Percentiles rank a stretch among this genome's conserved stretches.
Evolutionary conservation across 1,140 invertebrate species (phyloP).

Genomic region (Drosophila triauraria): DNA sequence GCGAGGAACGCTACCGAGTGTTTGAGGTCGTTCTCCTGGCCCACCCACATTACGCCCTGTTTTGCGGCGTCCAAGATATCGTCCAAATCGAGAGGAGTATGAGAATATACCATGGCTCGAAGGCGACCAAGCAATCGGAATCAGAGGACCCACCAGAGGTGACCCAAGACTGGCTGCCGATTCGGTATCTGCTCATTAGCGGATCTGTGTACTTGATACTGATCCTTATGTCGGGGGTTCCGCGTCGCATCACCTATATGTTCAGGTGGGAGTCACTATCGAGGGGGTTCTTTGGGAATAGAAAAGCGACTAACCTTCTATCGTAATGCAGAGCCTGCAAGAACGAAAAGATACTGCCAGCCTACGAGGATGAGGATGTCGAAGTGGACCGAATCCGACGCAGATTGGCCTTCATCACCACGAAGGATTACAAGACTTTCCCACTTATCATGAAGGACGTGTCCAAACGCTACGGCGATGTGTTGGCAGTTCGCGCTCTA

Average conservation of each 20-base stretch:
- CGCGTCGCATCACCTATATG: neutral
- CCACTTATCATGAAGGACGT: slow-evolving; percentile 27
- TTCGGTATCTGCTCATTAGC: slow-evolving; percentile 6
- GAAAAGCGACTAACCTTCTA: neutral
- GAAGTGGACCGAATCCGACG: slow-evolving; percentile 3
- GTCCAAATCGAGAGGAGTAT: neutral
- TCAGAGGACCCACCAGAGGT: too few species aligned
- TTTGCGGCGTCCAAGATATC: slow-evolving; percentile 6
- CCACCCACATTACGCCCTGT: slow-evolving; percentile 43
- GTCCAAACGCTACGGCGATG: neutral
- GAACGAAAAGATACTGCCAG: slow-evolving; percentile 1
- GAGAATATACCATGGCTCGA: neutral
- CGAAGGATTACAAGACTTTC: neutral
- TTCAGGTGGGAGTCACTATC: slow-evolving; percentile 20
- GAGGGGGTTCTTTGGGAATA: too few species aligned
- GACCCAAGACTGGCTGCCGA: rapidly evolving
- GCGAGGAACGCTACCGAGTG: rapidly evolving
- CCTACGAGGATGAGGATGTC: neutral
- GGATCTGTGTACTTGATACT: slow-evolving; percentile 13
- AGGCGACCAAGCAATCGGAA: rapidly evolving
- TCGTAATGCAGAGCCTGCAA: neutral
- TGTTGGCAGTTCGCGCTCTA: slow-evolving; percentile 12
- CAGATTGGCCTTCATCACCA: neutral
- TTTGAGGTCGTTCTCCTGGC: slow-evolving; percentile 5
- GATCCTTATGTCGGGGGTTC: slow-evolving; percentile 9